These are phyloP conservation scores for Anagyrus pseudococci DNA, from an alignment of 2,888 invertebrate species.

Conservation along the genomic window DNA sequence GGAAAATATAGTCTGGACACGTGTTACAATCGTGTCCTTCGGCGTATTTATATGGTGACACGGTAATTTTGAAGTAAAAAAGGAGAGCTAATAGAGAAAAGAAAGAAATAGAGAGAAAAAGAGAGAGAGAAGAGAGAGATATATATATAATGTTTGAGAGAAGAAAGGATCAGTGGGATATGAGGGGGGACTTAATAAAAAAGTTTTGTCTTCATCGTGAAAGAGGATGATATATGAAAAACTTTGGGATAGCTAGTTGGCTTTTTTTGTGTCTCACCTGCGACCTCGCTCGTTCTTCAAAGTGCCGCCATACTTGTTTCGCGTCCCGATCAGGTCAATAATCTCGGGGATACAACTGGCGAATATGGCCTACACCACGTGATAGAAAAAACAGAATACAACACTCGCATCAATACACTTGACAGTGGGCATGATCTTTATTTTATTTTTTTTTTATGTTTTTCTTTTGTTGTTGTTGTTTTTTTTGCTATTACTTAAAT, in stretches of 20 bases:
- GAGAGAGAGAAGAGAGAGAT: constrained; percentile 34
- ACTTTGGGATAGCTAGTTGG: constrained; percentile 54
- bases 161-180: not conserved
- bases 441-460: constrained; percentile 28
- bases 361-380: constrained; percentile 92
- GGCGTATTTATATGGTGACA: constrained; percentile 14
- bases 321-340: constrained; percentile 99
- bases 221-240: constrained; percentile 25
- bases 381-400: constrained; percentile 59
- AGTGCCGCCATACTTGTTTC: constrained; percentile 99
- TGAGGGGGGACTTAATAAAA: not conserved
- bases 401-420: constrained; percentile 62
- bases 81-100: constrained; percentile 26
- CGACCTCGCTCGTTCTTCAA: constrained; percentile 99
- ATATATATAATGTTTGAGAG: constrained; percentile 25
- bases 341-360: constrained; percentile 99
- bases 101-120: constrained; percentile 31
- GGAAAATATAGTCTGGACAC: constrained; percentile 29
- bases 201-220: constrained; percentile 6
- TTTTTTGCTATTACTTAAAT: constrained; percentile 4
- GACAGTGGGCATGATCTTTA: constrained; percentile 46
- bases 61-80: constrained; percentile 16
- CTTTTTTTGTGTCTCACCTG: constrained; percentile 85
- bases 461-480: constrained; percentile 11
- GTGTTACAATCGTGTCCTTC: constrained; percentile 33